Evolutionary conservation across 2,797 vertebrate genomes (phyloP).

Genomic region (Rhodeus uyekii): DNA sequence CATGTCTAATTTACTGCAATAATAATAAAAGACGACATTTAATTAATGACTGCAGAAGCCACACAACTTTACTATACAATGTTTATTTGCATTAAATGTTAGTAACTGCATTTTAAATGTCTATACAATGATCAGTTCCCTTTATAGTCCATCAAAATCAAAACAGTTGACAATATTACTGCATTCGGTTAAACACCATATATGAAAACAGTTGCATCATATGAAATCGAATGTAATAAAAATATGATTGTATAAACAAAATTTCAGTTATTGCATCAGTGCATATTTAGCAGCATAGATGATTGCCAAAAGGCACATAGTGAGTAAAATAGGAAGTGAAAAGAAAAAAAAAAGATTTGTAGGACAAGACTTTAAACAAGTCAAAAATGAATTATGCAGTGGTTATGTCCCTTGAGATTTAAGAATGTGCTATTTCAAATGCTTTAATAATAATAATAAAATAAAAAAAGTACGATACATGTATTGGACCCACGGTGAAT

Average conservation of each 20-base stretch:
- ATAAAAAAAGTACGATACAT: not conserved
- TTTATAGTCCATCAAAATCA: constrained; percentile 69
- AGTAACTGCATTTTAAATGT: constrained; percentile 58
- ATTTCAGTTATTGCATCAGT: constrained; percentile 33
- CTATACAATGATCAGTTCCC: constrained; percentile 68
- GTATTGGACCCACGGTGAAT: constrained; percentile 36
- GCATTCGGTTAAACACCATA: constrained; percentile 11
- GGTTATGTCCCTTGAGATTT: constrained; percentile 5
- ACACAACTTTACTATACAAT: constrained; percentile 46
- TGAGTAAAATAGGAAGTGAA: not conserved
- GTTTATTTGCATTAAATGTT: constrained; percentile 61
- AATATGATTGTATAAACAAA: constrained; percentile 25
- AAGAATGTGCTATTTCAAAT: not conserved
- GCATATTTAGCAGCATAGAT: constrained; percentile 44
- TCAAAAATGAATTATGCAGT: not conserved
- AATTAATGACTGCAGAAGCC: not conserved
- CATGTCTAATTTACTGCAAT: constrained; percentile 52
- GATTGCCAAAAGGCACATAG: constrained; percentile 46
- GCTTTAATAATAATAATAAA: too few species aligned
- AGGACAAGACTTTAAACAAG: not conserved
- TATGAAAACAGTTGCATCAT: not conserved
- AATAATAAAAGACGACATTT: constrained; percentile 61
- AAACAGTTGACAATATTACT: constrained; percentile 4
- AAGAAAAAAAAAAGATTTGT: not conserved
- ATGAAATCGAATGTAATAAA: constrained; percentile 13